These are phyloP conservation scores for Acromyrmex echinatior DNA, from an alignment of 1,140 invertebrate genomes.

Conservation along the genomic window DNA sequence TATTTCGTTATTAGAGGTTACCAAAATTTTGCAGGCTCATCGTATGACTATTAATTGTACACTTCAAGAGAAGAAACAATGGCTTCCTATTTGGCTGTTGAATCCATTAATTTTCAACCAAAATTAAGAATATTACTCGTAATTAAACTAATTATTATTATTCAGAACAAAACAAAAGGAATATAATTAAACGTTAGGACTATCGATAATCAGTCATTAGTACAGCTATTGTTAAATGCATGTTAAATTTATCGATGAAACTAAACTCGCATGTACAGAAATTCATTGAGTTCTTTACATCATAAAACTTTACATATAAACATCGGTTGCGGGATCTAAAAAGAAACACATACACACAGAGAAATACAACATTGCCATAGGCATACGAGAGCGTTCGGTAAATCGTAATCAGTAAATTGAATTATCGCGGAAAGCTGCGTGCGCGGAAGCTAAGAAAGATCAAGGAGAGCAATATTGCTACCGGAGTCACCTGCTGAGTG, in stretches of 20 bases:
- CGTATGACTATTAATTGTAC: neutral
- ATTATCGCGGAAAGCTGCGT: neutral
- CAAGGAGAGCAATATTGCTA: neutral
- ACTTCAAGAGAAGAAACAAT: neutral
- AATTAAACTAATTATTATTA: neutral
- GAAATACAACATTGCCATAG: slow-evolving; percentile 35
- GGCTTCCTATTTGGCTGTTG: neutral
- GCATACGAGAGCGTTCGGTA: slow-evolving; percentile 12
- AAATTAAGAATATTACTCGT: neutral
- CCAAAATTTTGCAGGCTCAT: slow-evolving; percentile 55
- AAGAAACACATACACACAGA: slow-evolving; percentile 64
- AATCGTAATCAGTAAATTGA: neutral
- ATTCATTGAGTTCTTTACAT: slow-evolving; percentile 75
- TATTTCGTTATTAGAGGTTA: neutral
- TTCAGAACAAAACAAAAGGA: neutral
- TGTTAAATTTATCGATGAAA: neutral
- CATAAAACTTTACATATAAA: slow-evolving; percentile 76
- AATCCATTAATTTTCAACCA: neutral
- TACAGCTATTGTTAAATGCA: neutral
- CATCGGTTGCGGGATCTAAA: slow-evolving; percentile 75
- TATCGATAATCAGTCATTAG: slow-evolving; percentile 9
- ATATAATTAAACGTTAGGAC: neutral
- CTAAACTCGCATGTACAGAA: neutral
- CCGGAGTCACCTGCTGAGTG: slow-evolving; percentile 81
- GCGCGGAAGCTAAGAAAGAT: neutral